Base-by-base conservation (phyloP, 2,113 vertebrate species). In the Oncorhynchus nerka region DNA sequence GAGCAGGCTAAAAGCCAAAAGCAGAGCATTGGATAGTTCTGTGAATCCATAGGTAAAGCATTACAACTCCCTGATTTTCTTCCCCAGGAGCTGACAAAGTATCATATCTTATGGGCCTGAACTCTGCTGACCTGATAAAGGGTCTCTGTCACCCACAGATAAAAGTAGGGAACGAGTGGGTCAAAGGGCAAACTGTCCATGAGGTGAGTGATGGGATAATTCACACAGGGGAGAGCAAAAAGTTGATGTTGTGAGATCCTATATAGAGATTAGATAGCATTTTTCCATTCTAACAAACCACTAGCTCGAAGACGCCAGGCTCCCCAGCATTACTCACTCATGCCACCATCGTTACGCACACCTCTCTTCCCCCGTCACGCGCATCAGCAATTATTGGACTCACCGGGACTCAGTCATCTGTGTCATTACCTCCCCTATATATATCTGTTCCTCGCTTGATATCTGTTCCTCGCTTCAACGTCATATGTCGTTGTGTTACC, bases 111-210 rank as follows among this genome's bases (percentile, higher is more conserved):
- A 95, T 94, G 92, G 94, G 94, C 26, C 88, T 95, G 76, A 95
- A 96, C 76, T 94, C 94, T 75, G 94, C 95, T 55, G 94, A 95
- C 77, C 90, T 95, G 81, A 90, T 95, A 45, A 95, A 95, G 84
- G 94, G 92, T 80, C 82, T 95, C 26, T 94, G 93, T 79, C 94
- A 90, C 55, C 95, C 95, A 5, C 84, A 94, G 32, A 94, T 95
- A 78, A 96, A 95, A 89, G 95, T 96, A 0, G 95, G 95, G 55
- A 96, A 95, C 3, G 94, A 96, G 76, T 95, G 93, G 67, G 94
- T 95, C 82, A 95, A 95, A 86, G 94, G 95, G 26, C 95, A 95
- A 83, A 95, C 86, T 82, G 93, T 96, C 72, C 93, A 95, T 76
- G 94, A 96, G 93, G 94, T 95, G 91, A 73, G 61, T 64, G n/a